These are phyloP conservation scores for Melipona bicolor DNA, from an alignment of 2,888 invertebrate genomes.

Conservation along the genomic window DNA sequence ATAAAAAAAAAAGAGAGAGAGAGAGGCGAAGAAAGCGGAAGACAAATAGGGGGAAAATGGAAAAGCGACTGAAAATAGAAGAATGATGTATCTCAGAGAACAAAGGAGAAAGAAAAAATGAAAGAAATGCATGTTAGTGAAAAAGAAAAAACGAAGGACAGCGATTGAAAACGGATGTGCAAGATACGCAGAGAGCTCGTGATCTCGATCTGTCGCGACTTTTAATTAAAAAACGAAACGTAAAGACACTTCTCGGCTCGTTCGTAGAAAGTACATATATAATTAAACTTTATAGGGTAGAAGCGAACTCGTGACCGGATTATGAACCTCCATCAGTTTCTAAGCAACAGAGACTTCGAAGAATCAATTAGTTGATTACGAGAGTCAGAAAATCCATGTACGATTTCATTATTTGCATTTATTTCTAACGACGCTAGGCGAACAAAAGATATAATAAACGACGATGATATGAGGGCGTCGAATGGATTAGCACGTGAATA, in stretches of 20 bases:
- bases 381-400: slow-evolving; percentile 22
- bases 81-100: neutral
- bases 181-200: neutral
- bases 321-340: slow-evolving; percentile 22
- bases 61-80: neutral
- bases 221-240: neutral
- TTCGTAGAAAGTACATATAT: slow-evolving; percentile 44
- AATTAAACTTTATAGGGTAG: slow-evolving; percentile 12
- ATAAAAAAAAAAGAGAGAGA: neutral
- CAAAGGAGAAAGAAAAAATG: neutral
- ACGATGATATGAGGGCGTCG: slow-evolving; percentile 1
- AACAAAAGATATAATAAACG: neutral
- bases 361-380: slow-evolving; percentile 29
- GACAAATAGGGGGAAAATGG: neutral
- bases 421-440: slow-evolving; percentile 41
- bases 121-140: neutral
- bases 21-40: accelerated
- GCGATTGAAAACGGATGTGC: neutral
- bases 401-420: slow-evolving; percentile 46
- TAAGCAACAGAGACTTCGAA: slow-evolving; percentile 32
- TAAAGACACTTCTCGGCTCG: slow-evolving; percentile 45
- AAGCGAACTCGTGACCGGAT: slow-evolving; percentile 19
- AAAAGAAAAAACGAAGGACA: neutral
- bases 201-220: slow-evolving; percentile 14
- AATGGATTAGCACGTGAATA: slow-evolving; percentile 33